phyloP scores from a whole-genome alignment of 2,113 vertebrate species.

The Sula dactylatra region DNA sequence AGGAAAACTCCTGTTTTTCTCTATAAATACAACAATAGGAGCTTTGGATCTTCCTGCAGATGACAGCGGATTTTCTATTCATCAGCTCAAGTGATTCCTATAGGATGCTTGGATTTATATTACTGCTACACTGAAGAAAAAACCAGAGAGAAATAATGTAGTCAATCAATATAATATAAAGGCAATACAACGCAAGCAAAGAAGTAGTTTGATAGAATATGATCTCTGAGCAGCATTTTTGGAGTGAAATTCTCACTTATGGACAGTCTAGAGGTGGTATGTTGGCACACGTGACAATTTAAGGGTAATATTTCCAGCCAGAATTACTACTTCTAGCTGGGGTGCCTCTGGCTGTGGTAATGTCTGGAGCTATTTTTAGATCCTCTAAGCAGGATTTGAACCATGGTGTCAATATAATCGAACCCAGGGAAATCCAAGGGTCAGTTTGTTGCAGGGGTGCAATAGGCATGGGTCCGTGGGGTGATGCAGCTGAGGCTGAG shows the following conservation, averaged over 20 bases:
- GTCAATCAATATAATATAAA: neutral
- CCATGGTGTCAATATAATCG: rapidly evolving
- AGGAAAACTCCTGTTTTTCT: neutral
- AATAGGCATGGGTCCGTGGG: rapidly evolving
- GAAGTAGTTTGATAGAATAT: neutral
- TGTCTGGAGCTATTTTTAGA: neutral
- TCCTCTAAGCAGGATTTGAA: neutral
- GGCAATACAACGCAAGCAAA: neutral
- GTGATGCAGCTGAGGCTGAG: neutral
- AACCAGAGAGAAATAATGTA: neutral
- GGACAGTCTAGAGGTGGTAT: neutral
- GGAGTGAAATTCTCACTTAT: neutral
- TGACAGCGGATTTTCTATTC: neutral
- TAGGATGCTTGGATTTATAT: neutral
- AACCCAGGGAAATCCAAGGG: neutral
- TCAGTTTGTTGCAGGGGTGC: neutral
- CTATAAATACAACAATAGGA: neutral
- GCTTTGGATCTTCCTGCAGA: neutral
- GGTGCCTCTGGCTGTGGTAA: neutral
- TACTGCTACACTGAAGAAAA: neutral
- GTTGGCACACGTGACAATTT: neutral
- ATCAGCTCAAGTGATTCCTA: neutral
- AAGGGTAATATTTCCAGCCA: neutral
- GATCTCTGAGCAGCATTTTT: conserved; percentile 6
- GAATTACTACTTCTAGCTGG: neutral